Evolutionary conservation across 2,797 vertebrate genomes (phyloP), one percentile per base, ranked within the genome.

Genomic region (Bucorvus abyssinicus): DNA sequence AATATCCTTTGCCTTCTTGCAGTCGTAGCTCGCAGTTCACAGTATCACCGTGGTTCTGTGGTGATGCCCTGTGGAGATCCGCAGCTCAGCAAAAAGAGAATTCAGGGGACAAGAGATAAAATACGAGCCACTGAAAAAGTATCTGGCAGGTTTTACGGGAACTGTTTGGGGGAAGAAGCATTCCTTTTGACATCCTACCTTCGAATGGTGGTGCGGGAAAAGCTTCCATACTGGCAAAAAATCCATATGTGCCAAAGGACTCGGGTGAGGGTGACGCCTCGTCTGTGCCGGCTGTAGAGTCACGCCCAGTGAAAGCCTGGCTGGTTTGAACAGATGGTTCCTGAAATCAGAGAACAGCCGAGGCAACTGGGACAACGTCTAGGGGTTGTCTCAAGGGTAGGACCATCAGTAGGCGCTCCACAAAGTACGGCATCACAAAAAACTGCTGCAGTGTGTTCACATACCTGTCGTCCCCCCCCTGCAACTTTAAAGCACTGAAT

Each of bases 301-400:
- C 74, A 24, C 24, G 23, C 60, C 30, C 81, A 81, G 10, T 74
- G 76, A 87, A 92, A 42, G 1, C 7, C 27, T 75, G 64, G 67
- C 91, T 89, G 40, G 13, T 81, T 71, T 23, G 32, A 96, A 49
- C 95, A 96, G 79, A 92, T 91, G 84, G 79, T 60, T 89, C 78
- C 83, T 86, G 77, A 92, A 95, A 85, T 64, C n/a, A n/a, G 47
- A 90, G 69, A 86, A 74, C 53, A 94, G 71, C 79, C 77, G 95
- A 68, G 73, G 44, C 70, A 83, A 67, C 10, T 57, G 69, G 63
- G 79, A 44, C 23, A 76, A 57, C 83, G 81, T 60, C 1, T 9
- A 32, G 27, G 32, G 45, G 26, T 56, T 87, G 18, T 93, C 64
- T 95, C 63, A 80, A 85, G 50, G 65, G 40, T 57, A 22, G 36